phyloP scores from a whole-genome alignment of 1,140 invertebrate genomes.

The Drosophila navojoa region DNA sequence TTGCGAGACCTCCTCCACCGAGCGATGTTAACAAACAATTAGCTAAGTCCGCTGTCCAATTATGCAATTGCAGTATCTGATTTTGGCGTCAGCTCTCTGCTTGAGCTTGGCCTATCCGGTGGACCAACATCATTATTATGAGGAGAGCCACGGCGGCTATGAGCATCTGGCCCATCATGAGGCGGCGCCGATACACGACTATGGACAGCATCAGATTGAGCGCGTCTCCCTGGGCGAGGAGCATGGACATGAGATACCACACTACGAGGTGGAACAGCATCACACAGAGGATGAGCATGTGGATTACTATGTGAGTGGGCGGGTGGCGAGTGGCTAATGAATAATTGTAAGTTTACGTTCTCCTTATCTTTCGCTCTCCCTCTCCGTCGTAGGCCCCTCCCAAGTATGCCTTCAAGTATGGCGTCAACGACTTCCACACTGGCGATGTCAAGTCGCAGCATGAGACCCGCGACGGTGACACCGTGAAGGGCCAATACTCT shows the following conservation, averaged over 20 bases:
- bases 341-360: not conserved
- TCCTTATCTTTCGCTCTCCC: not conserved
- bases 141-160: constrained; percentile 71
- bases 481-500: constrained; percentile 85
- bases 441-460: constrained; percentile 85
- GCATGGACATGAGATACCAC: constrained; percentile 62
- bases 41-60: constrained; percentile 50
- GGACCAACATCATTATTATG: constrained; percentile 79
- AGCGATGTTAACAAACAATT: constrained; percentile 62
- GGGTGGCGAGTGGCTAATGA: not conserved
- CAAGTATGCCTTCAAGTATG: constrained; percentile 85
- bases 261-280: constrained; percentile 71
- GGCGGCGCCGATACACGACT: constrained; percentile 62
- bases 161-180: constrained; percentile 71
- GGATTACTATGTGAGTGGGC: constrained; percentile 82
- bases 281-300: constrained; percentile 79
- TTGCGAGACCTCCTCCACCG: constrained; percentile 35
- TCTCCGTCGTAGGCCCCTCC: constrained; percentile 77
- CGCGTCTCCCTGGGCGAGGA: constrained; percentile 77
- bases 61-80: constrained; percentile 79
- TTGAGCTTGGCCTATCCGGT: constrained; percentile 78
- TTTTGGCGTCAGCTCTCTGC: constrained; percentile 80
- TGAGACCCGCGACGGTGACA: constrained; percentile 85
- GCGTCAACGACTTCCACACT: constrained; percentile 85
- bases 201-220: constrained; percentile 75